Evolutionary conservation across 1,140 invertebrate species (phyloP).

Genomic region (Apis dorsata): DNA sequence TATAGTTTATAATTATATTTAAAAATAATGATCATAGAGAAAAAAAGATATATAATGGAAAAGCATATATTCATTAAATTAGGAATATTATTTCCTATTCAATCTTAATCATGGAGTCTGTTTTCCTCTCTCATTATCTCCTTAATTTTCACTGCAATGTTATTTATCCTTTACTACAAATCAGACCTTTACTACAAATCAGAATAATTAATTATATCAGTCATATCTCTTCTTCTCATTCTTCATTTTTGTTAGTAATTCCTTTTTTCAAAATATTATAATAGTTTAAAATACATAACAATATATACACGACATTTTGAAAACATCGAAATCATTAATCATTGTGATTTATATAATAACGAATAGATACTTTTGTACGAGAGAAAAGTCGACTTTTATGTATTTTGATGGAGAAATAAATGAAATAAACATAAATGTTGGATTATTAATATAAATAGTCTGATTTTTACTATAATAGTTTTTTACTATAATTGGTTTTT

Average conservation of each 20-base stretch:
- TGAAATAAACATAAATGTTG: not conserved
- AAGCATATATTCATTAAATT: constrained; percentile 21
- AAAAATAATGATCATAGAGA: not conserved
- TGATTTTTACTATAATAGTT: not conserved
- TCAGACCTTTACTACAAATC: not conserved
- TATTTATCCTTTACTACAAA: no score
- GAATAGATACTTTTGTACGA: not conserved
- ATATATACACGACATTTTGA: not conserved
- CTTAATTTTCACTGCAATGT: constrained; percentile 31
- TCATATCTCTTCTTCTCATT: constrained; percentile 20
- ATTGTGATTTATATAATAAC: not conserved
- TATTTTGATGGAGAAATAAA: no score
- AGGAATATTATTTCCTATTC: constrained; percentile 12
- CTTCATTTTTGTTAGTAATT: not conserved
- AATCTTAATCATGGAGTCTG: constrained; percentile 20
- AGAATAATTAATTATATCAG: constrained; percentile 34
- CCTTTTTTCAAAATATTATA: not conserved
- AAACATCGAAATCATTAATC: not conserved
- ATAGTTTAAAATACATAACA: not conserved
- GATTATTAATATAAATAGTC: not conserved
- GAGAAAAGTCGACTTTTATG: not conserved
- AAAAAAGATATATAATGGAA: not conserved
- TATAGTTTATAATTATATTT: not conserved
- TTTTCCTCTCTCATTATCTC: constrained; percentile 27
- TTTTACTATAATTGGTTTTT: not conserved